A percentile compares a stretch with the other conserved stretches of the same genome.
Conservation (phyloP, 2,888 invertebrate genomes). For the Protodeltote pygarga region DNA sequence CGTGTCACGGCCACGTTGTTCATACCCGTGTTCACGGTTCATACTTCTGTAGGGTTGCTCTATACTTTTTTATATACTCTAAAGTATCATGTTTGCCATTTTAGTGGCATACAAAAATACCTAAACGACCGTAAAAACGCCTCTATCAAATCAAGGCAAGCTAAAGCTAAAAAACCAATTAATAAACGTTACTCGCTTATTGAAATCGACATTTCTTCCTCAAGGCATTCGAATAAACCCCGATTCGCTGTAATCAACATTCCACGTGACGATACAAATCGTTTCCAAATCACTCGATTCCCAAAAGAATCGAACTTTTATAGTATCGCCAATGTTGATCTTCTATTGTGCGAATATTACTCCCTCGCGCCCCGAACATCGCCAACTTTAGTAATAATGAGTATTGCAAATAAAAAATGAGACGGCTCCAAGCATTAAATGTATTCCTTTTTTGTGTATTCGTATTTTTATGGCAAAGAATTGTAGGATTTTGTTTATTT, state of each 20-base stretch:
- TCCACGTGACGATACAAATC: slow-evolving; percentile 17
- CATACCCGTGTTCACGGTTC: too few relatives aligned
- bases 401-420: slow-evolving; percentile 8
- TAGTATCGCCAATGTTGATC: slow-evolving; percentile 27
- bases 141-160: too few relatives aligned
- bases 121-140: too few relatives aligned
- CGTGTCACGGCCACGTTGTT: too few relatives aligned
- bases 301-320: slow-evolving; percentile 33
- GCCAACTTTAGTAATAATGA: slow-evolving; percentile 20
- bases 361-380: slow-evolving; percentile 8
- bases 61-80: too few relatives aligned
- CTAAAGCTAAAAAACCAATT: too few relatives aligned
- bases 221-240: slow-evolving; percentile 3
- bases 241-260: background rate
- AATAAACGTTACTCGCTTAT: too few relatives aligned
- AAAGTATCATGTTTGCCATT: too few relatives aligned
- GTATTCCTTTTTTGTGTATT: background rate
- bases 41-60: too few relatives aligned
- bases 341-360: slow-evolving; percentile 33
- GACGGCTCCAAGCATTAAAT: background rate
- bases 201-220: background rate
- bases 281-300: slow-evolving; percentile 35
- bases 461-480: too few relatives aligned
- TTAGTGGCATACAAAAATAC: too few relatives aligned
- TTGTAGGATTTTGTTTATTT: too few relatives aligned